Evolutionary conservation across 2,797 vertebrate species (phyloP).

Genomic region (Neoniphon sammara): DNA sequence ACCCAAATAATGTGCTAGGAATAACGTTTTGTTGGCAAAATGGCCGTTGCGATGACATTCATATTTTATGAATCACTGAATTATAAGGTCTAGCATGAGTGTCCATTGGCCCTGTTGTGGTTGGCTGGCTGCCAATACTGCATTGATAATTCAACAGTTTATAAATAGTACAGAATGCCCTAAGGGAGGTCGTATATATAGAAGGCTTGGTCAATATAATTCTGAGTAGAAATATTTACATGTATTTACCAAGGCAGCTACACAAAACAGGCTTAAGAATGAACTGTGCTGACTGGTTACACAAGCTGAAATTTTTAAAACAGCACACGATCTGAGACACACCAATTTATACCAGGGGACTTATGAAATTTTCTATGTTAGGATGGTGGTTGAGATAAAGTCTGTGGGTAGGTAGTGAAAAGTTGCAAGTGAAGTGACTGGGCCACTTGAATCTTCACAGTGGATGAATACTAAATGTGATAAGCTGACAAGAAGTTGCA

Average conservation of each 20-base stretch:
- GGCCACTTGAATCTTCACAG: background rate
- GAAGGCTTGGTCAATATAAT: background rate
- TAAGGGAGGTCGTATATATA: background rate
- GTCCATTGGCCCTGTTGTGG: too few species aligned
- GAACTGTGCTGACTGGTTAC: background rate
- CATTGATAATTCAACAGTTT: conserved; percentile 41
- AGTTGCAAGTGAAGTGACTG: conserved; percentile 2
- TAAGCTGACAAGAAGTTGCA: background rate
- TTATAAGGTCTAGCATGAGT: background rate
- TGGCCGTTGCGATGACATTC: background rate
- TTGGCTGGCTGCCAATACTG: conserved; percentile 10
- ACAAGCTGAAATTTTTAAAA: background rate
- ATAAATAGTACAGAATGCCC: conserved; percentile 8
- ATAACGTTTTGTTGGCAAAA: background rate
- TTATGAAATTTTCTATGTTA: background rate
- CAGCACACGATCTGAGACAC: background rate
- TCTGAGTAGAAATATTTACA: background rate
- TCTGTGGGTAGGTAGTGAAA: background rate
- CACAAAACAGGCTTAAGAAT: background rate
- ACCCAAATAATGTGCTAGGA: background rate
- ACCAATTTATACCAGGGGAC: background rate
- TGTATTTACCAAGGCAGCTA: background rate
- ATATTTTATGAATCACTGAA: conserved; percentile 15
- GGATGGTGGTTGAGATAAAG: background rate
- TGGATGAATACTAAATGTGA: background rate